phyloP scores from a whole-genome alignment of 1,140 invertebrate genomes.

The Procambarus clarkii region DNA sequence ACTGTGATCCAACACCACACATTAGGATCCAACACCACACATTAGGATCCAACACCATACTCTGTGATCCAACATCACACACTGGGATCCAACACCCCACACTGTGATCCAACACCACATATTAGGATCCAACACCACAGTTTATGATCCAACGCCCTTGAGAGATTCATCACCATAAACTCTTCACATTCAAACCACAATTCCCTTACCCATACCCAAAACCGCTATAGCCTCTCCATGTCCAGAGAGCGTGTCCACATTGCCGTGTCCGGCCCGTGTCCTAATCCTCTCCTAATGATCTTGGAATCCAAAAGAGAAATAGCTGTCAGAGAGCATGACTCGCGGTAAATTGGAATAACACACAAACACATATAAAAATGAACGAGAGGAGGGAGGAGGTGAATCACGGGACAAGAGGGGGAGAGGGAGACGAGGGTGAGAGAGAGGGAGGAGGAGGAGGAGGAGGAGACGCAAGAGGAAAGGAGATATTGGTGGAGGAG shows the following conservation, averaged over 20 bases:
- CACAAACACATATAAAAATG: conserved; percentile 16
- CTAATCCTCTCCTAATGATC: not conserved
- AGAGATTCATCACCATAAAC: too few relatives aligned
- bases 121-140: too few relatives aligned
- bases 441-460: not conserved
- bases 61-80: too few relatives aligned
- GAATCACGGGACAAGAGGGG: not conserved
- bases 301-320: not conserved
- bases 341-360: not conserved
- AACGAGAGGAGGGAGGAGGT: not conserved
- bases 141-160: too few relatives aligned
- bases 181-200: too few relatives aligned
- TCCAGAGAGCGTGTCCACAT: not conserved
- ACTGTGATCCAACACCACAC: too few relatives aligned
- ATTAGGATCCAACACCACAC: too few relatives aligned
- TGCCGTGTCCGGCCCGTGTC: not conserved
- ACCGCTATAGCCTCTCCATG: not conserved
- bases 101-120: too few relatives aligned
- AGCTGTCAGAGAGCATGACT: not conserved
- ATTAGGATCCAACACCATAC: too few relatives aligned
- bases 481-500: not conserved
- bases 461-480: not conserved
- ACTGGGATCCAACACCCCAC: too few relatives aligned
- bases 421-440: not conserved
- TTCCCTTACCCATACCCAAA: too few relatives aligned